Conservation (phyloP, 2,113 vertebrate genomes). For the Athene cunicularia region DNA sequence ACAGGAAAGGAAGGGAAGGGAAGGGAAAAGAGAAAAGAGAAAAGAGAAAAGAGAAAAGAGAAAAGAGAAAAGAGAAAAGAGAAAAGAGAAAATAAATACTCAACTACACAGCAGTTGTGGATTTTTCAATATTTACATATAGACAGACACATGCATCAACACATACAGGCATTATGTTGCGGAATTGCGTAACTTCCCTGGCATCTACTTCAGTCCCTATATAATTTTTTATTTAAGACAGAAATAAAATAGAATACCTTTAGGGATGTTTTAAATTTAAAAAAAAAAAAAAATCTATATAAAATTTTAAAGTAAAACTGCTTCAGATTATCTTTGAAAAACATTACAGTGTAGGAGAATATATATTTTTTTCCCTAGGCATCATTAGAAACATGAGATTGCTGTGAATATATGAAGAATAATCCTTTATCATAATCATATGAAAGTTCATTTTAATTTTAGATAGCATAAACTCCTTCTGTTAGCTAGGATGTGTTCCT, state of each 20-base stretch:
- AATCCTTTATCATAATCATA: background rate
- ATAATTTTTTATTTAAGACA: background rate
- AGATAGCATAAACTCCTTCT: background rate
- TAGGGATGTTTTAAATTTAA: background rate
- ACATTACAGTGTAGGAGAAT: background rate
- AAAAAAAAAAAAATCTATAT: background rate
- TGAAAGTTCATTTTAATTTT: background rate
- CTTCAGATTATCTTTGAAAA: background rate
- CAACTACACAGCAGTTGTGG: background rate
- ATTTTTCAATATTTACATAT: background rate
- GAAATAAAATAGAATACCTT: background rate
- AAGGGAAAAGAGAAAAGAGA: too few species aligned
- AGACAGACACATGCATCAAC: background rate
- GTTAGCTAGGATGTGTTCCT: background rate
- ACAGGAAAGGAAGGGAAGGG: too few species aligned
- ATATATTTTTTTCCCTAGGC: background rate
- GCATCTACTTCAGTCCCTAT: background rate
- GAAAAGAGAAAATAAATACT: too few species aligned
- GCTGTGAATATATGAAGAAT: background rate
- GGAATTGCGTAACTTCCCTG: background rate
- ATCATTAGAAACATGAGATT: background rate
- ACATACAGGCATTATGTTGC: background rate
- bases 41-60: too few species aligned
- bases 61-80: too few species aligned
- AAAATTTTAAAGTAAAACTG: background rate